Conservation (phyloP, 2,113 vertebrate genomes). For the Gymnobelideus leadbeateri region DNA sequence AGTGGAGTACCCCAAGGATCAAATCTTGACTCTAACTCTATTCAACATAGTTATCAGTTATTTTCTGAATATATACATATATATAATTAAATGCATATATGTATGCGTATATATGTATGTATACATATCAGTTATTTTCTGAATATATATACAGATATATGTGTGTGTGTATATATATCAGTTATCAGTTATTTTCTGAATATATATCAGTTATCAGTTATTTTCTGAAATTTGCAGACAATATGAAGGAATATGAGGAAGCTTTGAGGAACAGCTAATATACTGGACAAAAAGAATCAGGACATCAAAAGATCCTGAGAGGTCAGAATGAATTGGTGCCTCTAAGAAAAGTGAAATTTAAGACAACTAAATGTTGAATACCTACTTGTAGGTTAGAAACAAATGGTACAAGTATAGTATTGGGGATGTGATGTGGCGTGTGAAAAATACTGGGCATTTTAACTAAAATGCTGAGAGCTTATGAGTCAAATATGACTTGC, state of each 20-base stretch:
- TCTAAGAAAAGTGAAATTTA: background rate
- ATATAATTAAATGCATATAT: no score
- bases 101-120: no score
- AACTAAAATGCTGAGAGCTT: background rate
- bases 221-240: background rate
- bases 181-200: no score
- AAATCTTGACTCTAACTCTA: no score
- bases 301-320: background rate
- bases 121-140: no score
- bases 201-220: no score
- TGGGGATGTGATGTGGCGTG: background rate
- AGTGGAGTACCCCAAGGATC: no score
- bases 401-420: background rate
- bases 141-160: no score
- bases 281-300: background rate
- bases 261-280: background rate
- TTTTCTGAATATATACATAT: no score
- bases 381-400: no score
- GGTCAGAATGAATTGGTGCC: background rate
- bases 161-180: no score
- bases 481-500: background rate
- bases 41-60: background rate
- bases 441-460: background rate
- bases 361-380: background rate
- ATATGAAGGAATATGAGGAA: background rate